Base-by-base conservation (phyloP, 2,888 invertebrate genomes). In the Eristalinus aeneus region DNA sequence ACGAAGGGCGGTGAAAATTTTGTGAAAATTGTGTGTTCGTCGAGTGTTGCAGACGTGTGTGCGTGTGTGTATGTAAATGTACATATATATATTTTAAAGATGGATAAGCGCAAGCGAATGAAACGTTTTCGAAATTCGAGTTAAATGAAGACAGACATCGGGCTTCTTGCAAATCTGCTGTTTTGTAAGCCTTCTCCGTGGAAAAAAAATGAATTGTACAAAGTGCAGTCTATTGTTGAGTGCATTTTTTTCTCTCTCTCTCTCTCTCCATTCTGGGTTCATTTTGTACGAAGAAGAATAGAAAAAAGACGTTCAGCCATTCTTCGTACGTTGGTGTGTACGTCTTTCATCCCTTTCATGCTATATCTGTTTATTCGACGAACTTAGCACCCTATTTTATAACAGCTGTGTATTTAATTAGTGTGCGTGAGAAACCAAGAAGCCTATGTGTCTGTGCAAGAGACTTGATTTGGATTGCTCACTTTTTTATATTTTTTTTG, bases 1-100 rank as follows among this genome's bases (percentile, higher is more conserved):
- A 73, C 82, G 82, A 86, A 86, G 86, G 86, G 86, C 86, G 86
- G 86, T 82, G 86, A 82, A 86, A 76, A 76, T 60, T 76, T 39
- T 76, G 74, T 65, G 65, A 75, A 75, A 80, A 74, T 72, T 63
- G 72, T 77, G 72, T 81, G n/a, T 81, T 81, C 81, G 68, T 81
- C 69, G 74, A 82, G 75, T 78, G 32, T 32, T 74, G 39, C 53
- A 27, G 65, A 12, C 36, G 54, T 54, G 74, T 54, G 53, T 65
- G 68, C 22, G 36, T 61, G 27, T 23, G n/a, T 46, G 36, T 68
- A 58, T 83, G 75, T 63, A 69, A 60, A 69, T 64, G 68, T 74
- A 72, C 58, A 68, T 71, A 58, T 58, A 73, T 77, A 27, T 81
- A 36, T 64, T 56, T 80, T 53, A 63, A 61, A 72, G 69, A 68